Conservation (phyloP, 2,797 vertebrate genomes). For the Acropternis orthonyx region DNA sequence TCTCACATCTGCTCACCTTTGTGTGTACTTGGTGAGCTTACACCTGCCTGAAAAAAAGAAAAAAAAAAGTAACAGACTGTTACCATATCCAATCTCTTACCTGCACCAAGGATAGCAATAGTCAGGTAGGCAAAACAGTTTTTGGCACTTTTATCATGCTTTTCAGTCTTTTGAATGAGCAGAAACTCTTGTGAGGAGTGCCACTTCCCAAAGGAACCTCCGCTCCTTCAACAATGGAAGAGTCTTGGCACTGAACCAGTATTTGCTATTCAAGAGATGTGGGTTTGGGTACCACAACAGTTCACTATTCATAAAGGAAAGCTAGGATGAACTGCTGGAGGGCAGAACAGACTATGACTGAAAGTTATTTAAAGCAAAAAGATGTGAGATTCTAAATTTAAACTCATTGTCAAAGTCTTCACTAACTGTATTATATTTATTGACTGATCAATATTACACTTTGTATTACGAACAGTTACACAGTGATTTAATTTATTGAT, state of each 20-base stretch:
- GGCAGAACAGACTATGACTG: not conserved
- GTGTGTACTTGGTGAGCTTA: not conserved
- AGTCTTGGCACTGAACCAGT: not conserved
- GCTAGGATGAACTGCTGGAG: not conserved
- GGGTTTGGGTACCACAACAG: not conserved
- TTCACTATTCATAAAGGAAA: not conserved
- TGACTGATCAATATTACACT: not conserved
- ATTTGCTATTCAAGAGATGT: not conserved
- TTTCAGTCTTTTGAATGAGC: not conserved
- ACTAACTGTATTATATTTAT: not conserved
- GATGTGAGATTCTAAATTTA: not conserved
- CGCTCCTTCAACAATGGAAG: not conserved
- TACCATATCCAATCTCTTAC: not conserved
- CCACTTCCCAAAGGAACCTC: not conserved
- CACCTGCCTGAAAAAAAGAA: not conserved
- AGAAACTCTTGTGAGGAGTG: not conserved
- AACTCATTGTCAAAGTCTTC: not conserved
- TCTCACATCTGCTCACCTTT: not conserved
- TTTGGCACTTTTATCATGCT: not conserved
- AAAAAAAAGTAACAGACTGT: not conserved
- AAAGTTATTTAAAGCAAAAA: not conserved
- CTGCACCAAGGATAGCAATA: not conserved
- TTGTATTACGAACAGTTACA: not conserved
- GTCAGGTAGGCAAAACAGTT: not conserved
- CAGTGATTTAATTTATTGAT: not conserved